Conservation (phyloP, 2,113 vertebrate species). For the Canis aureus region DNA sequence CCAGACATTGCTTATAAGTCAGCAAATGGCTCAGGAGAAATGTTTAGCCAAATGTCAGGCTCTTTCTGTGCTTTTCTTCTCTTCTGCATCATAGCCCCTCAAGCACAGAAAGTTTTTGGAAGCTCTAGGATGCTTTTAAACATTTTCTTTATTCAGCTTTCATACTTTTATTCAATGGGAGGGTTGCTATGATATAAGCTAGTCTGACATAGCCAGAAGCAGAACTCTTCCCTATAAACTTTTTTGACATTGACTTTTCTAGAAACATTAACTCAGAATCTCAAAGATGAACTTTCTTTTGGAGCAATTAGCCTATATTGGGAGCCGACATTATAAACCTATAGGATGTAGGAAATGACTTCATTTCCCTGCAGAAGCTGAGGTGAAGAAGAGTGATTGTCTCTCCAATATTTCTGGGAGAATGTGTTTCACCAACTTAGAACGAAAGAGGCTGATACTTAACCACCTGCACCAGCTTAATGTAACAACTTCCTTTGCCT, state of each 20-base stretch:
- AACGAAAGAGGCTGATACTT: constrained; percentile 50
- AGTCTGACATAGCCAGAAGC: neutral
- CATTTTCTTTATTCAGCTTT: constrained; percentile 10
- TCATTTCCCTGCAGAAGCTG: constrained; percentile 37
- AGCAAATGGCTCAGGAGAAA: constrained; percentile 48
- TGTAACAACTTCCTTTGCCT: constrained; percentile 44
- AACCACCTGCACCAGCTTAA: constrained; percentile 54
- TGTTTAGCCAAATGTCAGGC: neutral
- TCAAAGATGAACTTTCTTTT: constrained; percentile 37
- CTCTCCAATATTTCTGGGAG: neutral
- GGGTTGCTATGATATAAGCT: neutral
- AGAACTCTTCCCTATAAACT: neutral
- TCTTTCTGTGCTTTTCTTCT: constrained; percentile 4
- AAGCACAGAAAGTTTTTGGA: neutral
- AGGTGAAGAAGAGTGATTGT: constrained; percentile 21
- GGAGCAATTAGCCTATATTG: neutral
- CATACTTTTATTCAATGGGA: neutral
- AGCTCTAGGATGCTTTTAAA: neutral
- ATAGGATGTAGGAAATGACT: neutral
- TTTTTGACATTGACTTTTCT: neutral
- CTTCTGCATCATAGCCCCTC: neutral
- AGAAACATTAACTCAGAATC: neutral
- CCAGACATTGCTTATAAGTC: neutral
- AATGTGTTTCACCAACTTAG: constrained; percentile 39
- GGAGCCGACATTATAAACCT: constrained; percentile 39